Conservation (phyloP, 1,140 invertebrate species). For the Condylostylus longicornis region DNA sequence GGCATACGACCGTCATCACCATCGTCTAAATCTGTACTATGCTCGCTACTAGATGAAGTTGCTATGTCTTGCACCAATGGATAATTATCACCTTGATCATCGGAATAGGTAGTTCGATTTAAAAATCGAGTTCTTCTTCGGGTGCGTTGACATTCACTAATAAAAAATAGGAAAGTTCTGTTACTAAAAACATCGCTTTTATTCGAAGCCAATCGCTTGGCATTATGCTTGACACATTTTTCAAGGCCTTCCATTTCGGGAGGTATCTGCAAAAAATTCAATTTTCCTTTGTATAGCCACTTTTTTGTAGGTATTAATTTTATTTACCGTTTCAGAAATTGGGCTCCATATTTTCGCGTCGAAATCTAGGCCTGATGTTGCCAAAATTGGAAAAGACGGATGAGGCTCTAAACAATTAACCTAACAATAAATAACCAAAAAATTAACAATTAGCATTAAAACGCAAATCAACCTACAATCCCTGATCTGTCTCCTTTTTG, state of each 20-base stretch:
- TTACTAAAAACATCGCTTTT: constrained; percentile 10
- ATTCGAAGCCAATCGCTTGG: constrained; percentile 11
- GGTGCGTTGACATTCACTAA: constrained; percentile 14
- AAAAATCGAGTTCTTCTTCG: too few relatives aligned
- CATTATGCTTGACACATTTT: constrained; percentile 16
- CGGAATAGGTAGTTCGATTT: too few relatives aligned
- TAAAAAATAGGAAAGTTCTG: constrained; percentile 18
- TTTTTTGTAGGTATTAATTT: neutral
- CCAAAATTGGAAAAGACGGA: constrained; percentile 71
- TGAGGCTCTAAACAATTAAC: constrained; percentile 85
- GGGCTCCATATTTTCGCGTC: constrained; percentile 91
- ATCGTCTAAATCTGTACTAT: too few relatives aligned
- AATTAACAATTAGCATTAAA: neutral
- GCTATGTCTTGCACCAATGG: neutral
- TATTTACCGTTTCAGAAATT: constrained; percentile 36
- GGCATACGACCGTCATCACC: neutral
- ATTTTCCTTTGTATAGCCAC: too few relatives aligned
- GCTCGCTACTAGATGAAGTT: neutral
- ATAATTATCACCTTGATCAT: neutral
- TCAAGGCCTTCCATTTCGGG: constrained; percentile 34
- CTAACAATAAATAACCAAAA: constrained; percentile 36
- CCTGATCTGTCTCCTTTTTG: constrained; percentile 72
- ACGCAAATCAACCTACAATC: constrained; percentile 47
- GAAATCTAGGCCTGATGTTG: constrained; percentile 66
- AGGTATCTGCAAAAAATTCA: constrained; percentile 33